Evolutionary conservation across 2,113 vertebrate species (phyloP), one percentile per base, ranked within the genome.

Genomic region (Shinisaurus crocodilurus): DNA sequence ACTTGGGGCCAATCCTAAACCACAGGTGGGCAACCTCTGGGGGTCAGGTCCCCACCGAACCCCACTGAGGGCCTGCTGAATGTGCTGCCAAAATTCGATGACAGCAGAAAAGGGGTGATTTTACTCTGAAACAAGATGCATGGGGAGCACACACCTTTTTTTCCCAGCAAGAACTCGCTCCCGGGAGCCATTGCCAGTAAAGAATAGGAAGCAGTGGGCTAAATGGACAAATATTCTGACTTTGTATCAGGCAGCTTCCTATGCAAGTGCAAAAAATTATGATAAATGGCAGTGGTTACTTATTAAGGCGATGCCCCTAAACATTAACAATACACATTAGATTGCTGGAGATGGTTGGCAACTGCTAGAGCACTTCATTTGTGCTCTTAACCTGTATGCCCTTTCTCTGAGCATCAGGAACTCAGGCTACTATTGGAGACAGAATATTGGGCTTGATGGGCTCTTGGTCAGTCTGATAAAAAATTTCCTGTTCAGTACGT

Each of bases 401-500:
- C 7, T 18, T 76, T 40, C 6, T 43, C 20, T 76, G 18, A 18
- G 32, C 23, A 54, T n/a, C 54, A 60, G 50, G 54, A 57, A 37
- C 18, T 3, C 6, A 57, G 18, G 16, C 50, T 60, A 37, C 57
- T 63, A 27, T 15, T 29, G n/a, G 57, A 32, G 40, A 84, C 40
- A 85, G 4, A 48, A 45, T 70, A 63, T 16, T 70, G 83, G 43
- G 82, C 3, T 60, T 3, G 10, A 34, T 32, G 25, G 29, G 40
- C 37, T 45, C 40, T 18, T 60, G 20, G 50, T n/a, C 32, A n/a
- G 37, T 69, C 43, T 84, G 82, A 7, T 67, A 40, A 45, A n/a
- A 40, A 29, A 77, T 91, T 15, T 88, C 87, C 7, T 76, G 50
- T 37, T 27, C 9, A 0, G 0, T 57, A 88, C 54, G 0, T 57